Percentiles rank a stretch among this genome's conserved stretches.
Evolutionary conservation across 2,888 invertebrate genomes (phyloP).

Genomic region (Campoletis raptor): DNA sequence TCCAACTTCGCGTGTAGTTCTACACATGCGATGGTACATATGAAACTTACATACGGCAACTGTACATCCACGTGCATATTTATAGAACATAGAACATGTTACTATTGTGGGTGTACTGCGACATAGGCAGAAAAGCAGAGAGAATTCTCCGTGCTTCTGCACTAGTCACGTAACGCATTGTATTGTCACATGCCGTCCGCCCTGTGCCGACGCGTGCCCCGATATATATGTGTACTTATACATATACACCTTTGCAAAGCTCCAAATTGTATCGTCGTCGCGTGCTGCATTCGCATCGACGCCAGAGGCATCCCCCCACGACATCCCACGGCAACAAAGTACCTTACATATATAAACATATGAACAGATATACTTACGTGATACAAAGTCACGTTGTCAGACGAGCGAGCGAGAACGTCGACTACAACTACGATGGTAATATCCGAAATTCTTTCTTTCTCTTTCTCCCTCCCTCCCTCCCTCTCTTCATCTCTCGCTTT

Average conservation of each 20-base stretch:
- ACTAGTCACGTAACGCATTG: slow-evolving; percentile 79
- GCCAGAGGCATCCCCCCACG: slow-evolving; percentile 54
- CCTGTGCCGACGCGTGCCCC: slow-evolving; percentile 51
- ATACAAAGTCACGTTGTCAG: slow-evolving; percentile 8
- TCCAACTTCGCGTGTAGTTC: slow-evolving; percentile 13
- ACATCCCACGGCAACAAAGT: slow-evolving; percentile 46
- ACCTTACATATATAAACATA: slow-evolving; percentile 1
- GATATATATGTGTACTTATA: slow-evolving; percentile 12
- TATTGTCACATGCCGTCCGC: slow-evolving; percentile 80
- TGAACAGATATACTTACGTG: slow-evolving; percentile 2
- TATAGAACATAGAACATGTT: slow-evolving; percentile 17
- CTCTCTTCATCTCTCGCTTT: neutral
- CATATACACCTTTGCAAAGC: slow-evolving; percentile 74
- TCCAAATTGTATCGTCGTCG: slow-evolving; percentile 82
- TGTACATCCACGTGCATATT: slow-evolving; percentile 19
- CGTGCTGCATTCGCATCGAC: slow-evolving; percentile 74
- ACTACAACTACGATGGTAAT: slow-evolving; percentile 57
- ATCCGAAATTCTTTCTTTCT: slow-evolving; percentile 54
- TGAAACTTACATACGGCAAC: slow-evolving; percentile 24
- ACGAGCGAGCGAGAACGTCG: slow-evolving; percentile 32
- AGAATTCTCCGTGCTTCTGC: slow-evolving; percentile 70
- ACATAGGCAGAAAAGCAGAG: slow-evolving; percentile 67
- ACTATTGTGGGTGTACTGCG: slow-evolving; percentile 48
- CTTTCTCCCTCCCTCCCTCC: neutral
- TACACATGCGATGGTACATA: slow-evolving; percentile 5